phyloP scores from a whole-genome alignment of 2,888 invertebrate species.

The Dugesia japonica region DNA sequence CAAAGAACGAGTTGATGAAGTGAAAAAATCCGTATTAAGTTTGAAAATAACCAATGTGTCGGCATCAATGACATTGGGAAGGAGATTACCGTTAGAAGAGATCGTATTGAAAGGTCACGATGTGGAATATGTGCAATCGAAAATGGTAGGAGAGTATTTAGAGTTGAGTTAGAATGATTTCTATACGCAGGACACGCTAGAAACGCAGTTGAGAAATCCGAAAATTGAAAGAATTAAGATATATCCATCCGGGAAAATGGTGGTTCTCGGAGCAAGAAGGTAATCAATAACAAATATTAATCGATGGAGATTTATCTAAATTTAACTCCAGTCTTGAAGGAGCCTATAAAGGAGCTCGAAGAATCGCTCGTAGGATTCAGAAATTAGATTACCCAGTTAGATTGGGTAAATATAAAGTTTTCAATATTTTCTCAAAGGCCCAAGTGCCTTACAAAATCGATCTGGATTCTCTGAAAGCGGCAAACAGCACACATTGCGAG shows the following conservation, averaged over 20 bases:
- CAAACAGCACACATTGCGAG: neutral
- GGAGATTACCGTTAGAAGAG: neutral
- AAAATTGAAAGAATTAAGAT: neutral
- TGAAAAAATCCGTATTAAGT: neutral
- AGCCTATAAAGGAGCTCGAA: neutral
- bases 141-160: neutral
- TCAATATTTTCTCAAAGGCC: neutral
- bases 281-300: too few relatives aligned
- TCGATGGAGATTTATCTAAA: too few relatives aligned
- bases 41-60: neutral
- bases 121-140: neutral
- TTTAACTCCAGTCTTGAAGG: neutral
- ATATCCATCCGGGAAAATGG: neutral
- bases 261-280: neutral
- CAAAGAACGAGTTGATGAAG: too few relatives aligned
- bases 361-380: neutral
- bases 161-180: too few relatives aligned
- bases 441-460: neutral
- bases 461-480: neutral
- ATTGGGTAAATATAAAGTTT: neutral
- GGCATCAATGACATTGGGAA: neutral
- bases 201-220: neutral
- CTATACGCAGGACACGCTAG: neutral
- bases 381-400: neutral
- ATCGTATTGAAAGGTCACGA: neutral